A percentile compares a stretch with the other conserved stretches of the same genome.
phyloP scores from a whole-genome alignment of 2,888 invertebrate species.

The Netelia melanura region DNA sequence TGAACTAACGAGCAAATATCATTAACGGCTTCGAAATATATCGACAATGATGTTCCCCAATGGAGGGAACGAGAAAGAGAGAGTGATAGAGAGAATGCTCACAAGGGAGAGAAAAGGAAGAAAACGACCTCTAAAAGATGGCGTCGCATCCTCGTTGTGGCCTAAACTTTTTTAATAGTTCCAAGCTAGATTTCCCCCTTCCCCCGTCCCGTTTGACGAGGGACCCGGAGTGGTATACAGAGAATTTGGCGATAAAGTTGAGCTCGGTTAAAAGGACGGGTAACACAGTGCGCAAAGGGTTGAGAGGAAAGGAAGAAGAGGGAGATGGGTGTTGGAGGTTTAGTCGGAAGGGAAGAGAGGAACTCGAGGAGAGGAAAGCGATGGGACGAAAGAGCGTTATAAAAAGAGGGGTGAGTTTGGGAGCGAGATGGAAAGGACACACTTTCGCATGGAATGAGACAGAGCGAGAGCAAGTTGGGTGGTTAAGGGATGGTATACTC shows the following conservation, averaged over 20 bases:
- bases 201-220: constrained; percentile 49
- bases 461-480: constrained; percentile 27
- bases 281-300: constrained; percentile 13
- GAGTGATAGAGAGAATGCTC: neutral
- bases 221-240: constrained; percentile 39
- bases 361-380: constrained; percentile 48
- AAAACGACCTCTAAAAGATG: constrained; percentile 24
- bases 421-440: neutral
- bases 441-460: constrained; percentile 15
- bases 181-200: constrained; percentile 43
- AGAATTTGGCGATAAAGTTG: constrained; percentile 59
- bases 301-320: constrained; percentile 10
- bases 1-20: constrained; percentile 74
- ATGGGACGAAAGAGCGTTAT: constrained; percentile 40
- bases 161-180: constrained; percentile 70
- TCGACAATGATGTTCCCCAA: constrained; percentile 63
- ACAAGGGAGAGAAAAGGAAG: constrained; percentile 4
- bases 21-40: constrained; percentile 74
- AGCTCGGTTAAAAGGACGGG: constrained; percentile 28
- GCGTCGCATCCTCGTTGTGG: constrained; percentile 23
- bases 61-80: constrained; percentile 27
- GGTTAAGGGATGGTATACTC: constrained; percentile 52
- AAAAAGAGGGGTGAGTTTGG: constrained; percentile 8
- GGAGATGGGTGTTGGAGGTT: neutral
- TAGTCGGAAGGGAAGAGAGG: constrained; percentile 25